Conservation (phyloP, 2,113 vertebrate species). For the Charina bottae region DNA sequence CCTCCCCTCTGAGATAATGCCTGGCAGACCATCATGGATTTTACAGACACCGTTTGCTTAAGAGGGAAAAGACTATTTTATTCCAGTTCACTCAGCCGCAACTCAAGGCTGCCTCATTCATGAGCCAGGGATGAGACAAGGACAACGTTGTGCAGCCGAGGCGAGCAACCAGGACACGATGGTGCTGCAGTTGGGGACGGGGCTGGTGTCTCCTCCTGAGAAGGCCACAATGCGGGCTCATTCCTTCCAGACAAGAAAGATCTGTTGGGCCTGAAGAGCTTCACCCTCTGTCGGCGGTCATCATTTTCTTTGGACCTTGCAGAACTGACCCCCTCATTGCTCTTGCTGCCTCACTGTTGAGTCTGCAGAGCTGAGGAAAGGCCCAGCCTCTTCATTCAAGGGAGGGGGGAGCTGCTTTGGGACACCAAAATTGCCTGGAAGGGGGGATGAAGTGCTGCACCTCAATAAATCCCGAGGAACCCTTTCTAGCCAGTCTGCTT, state of each 20-base stretch:
- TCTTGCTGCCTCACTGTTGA: not conserved
- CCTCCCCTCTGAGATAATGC: not conserved
- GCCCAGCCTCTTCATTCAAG: not conserved
- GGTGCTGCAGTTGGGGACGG: not conserved
- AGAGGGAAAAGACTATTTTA: not conserved
- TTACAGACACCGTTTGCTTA: not conserved
- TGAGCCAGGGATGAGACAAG: not conserved
- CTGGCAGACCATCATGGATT: not conserved
- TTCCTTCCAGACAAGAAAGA: not conserved
- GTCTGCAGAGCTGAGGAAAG: not conserved
- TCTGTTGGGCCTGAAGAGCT: not conserved
- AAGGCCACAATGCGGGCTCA: not conserved
- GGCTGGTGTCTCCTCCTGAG: not conserved
- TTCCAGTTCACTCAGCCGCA: not conserved
- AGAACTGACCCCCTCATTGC: not conserved
- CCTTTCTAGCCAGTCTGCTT: not conserved
- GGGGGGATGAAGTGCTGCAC: not conserved
- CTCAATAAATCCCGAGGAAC: not conserved
- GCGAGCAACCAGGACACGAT: not conserved
- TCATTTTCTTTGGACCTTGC: not conserved
- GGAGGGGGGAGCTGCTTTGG: not conserved
- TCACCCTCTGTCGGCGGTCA: not conserved
- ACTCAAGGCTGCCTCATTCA: not conserved
- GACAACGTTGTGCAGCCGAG: not conserved
- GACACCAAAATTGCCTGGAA: not conserved